Evolutionary conservation across 2,888 invertebrate genomes (phyloP).

Genomic region (Chelonus formosanus): DNA sequence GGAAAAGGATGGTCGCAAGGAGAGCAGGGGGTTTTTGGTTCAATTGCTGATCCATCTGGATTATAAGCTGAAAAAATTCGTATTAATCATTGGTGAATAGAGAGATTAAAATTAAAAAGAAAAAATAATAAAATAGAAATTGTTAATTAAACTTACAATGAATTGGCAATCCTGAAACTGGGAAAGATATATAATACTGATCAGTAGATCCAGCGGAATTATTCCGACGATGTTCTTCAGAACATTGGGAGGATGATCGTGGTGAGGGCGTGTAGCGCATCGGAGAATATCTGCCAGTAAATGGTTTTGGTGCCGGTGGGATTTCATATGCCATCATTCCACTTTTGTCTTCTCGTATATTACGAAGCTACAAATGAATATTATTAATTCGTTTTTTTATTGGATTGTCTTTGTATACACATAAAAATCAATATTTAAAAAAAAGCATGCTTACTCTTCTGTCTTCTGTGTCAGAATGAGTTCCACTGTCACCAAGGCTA

Average conservation of each 20-base stretch:
- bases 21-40: constrained; percentile 55
- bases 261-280: constrained; percentile 48
- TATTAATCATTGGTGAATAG: no score
- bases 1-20: constrained; percentile 49
- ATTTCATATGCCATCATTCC: constrained; percentile 66
- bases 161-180: constrained; percentile 67
- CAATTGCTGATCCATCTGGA: constrained; percentile 47
- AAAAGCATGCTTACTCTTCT: constrained; percentile 65
- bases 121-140: neutral
- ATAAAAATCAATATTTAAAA: neutral
- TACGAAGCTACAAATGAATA: constrained; percentile 26
- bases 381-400: no score
- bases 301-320: constrained; percentile 68
- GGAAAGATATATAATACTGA: constrained; percentile 68
- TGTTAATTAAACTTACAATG: constrained; percentile 57
- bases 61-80: constrained; percentile 51
- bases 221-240: constrained; percentile 44
- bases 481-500: constrained; percentile 84
- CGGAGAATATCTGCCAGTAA: constrained; percentile 57
- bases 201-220: constrained; percentile 55
- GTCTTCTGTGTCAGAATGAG: constrained; percentile 85
- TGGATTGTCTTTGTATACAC: no score
- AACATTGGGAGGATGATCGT: constrained; percentile 40
- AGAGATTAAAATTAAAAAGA: neutral
- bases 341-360: constrained; percentile 51